Percentiles rank a stretch among this genome's conserved stretches.
These are phyloP conservation scores for Chionis minor DNA, from an alignment of 2,113 vertebrate species.

Conservation along the genomic window DNA sequence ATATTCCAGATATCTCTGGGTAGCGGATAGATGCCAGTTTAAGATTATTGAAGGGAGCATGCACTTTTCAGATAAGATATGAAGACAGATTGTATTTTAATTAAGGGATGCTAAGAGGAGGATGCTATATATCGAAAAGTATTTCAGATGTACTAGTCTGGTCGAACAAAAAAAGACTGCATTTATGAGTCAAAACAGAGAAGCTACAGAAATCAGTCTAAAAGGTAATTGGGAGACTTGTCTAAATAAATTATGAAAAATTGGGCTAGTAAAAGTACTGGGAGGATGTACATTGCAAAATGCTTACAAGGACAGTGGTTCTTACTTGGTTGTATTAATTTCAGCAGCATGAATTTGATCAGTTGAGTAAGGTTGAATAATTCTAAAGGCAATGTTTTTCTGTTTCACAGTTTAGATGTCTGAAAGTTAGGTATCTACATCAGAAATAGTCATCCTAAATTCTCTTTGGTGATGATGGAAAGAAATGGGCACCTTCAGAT, in stretches of 20 bases:
- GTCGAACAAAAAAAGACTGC: neutral
- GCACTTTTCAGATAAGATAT: neutral
- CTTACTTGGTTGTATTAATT: neutral
- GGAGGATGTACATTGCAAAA: neutral
- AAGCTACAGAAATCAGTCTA: neutral
- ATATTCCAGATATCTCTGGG: neutral
- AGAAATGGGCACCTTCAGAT: neutral
- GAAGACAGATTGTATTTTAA: neutral
- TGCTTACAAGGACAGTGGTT: rapidly evolving
- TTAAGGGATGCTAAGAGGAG: neutral
- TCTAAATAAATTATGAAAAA: neutral
- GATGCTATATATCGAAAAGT: neutral
- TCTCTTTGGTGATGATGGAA: neutral
- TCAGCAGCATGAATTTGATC: neutral
- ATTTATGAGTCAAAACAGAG: neutral
- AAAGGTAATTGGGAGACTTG: neutral
- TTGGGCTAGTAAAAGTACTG: neutral
- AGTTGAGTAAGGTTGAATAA: neutral
- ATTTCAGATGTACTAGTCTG: neutral
- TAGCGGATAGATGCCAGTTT: neutral
- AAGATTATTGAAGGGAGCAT: neutral
- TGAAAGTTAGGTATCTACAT: neutral
- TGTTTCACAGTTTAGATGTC: neutral
- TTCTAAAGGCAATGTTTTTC: neutral
- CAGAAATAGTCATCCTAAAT: neutral